phyloP scores from a whole-genome alignment of 2,888 invertebrate genomes.

The Eupithecia insigniata region DNA sequence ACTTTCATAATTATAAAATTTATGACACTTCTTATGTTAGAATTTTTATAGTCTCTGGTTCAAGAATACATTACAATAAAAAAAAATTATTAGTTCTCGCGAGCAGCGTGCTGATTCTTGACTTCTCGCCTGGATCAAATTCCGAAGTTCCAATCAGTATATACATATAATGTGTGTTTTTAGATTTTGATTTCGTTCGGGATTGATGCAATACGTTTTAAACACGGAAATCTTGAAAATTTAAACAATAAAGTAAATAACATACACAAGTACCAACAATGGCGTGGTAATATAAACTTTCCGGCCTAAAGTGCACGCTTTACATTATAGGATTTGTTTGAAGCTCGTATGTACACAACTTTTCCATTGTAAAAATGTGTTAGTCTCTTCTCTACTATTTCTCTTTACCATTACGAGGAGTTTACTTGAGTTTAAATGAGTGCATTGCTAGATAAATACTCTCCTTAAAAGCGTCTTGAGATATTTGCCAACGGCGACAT shows the following conservation, averaged over 20 bases:
- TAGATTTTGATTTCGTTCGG: neutral
- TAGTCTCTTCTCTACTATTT: conserved; percentile 13
- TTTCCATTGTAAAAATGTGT: conserved; percentile 24
- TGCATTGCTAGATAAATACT: neutral
- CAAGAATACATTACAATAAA: neutral
- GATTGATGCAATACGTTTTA: neutral
- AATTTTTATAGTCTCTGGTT: neutral
- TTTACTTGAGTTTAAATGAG: conserved; percentile 14
- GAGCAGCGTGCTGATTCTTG: neutral
- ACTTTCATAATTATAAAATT: neutral
- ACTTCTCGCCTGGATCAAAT: neutral
- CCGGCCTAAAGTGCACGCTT: conserved; percentile 17
- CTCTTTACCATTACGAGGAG: conserved; percentile 14
- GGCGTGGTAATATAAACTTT: neutral
- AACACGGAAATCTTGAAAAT: conserved; percentile 21
- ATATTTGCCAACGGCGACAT: conserved; percentile 6
- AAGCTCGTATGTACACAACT: conserved; percentile 14
- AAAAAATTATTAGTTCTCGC: neutral
- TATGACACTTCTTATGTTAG: neutral
- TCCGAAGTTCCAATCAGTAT: neutral
- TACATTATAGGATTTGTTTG: conserved; percentile 11
- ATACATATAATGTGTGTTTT: neutral
- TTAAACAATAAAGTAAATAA: conserved; percentile 20
- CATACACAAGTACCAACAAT: conserved; percentile 12
- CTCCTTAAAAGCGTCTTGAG: neutral